Evolutionary conservation across 1,140 invertebrate genomes (phyloP).

Genomic region (Planococcus citri): DNA sequence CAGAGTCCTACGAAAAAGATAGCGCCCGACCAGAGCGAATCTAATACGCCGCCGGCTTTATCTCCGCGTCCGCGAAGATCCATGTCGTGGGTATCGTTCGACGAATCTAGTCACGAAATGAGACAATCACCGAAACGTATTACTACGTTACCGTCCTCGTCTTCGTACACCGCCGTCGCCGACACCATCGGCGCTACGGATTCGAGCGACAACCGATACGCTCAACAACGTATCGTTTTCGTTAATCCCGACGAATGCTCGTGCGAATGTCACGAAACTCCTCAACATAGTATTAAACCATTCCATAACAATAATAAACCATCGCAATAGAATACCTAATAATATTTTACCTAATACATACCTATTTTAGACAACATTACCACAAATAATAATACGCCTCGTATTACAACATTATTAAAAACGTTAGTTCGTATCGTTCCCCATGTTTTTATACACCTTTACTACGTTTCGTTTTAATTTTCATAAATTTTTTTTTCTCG

Average conservation of each 20-base stretch:
- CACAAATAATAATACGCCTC: too few relatives aligned
- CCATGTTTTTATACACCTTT: not conserved
- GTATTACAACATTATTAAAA: not conserved
- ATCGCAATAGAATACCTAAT: not conserved
- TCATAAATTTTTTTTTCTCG: not conserved
- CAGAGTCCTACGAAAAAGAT: not conserved
- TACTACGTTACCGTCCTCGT: conserved; percentile 51
- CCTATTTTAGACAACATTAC: too few relatives aligned
- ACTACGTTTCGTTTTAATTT: not conserved
- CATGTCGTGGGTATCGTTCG: conserved; percentile 68
- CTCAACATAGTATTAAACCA: not conserved
- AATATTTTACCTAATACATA: too few relatives aligned
- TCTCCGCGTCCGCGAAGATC: conserved; percentile 36
- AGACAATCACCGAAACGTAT: conserved; percentile 63
- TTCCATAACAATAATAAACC: not conserved
- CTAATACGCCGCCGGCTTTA: conserved; percentile 38
- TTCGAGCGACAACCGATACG: conserved; percentile 21
- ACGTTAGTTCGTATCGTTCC: not conserved
- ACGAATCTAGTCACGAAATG: conserved; percentile 61
- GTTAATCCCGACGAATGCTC: conserved; percentile 71
- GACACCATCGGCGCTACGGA: conserved; percentile 16
- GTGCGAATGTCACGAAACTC: conserved; percentile 62
- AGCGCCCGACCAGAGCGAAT: not conserved
- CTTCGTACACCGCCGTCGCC: conserved; percentile 13
- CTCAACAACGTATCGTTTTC: conserved; percentile 44